Evolutionary conservation across 2,113 vertebrate species (phyloP), one percentile per base, ranked within the genome.

Genomic region (Ancistrus triradiatus): DNA sequence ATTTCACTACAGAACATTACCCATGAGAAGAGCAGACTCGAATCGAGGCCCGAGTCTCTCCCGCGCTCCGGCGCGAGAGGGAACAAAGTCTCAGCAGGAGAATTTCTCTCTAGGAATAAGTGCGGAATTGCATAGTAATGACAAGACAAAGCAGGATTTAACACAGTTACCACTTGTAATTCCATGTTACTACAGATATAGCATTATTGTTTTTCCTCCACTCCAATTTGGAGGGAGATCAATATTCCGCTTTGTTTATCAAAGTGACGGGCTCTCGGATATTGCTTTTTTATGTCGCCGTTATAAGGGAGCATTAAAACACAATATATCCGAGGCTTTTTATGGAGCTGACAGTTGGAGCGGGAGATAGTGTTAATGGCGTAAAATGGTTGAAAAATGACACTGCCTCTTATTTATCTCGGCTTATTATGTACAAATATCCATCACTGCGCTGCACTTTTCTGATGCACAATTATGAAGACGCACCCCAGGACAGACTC

Each of bases 241-340:
- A 88, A 88, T 88, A 88, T 88, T 86, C 83, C 57, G 84, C 86
- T 88, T 88, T 89, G 88, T 89, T 88, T 87, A 88, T 88, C 85
- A 85, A 81, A 81, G 80, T 86, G 85, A 85, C 84, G 80, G 81
- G 81, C 80, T 79, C 75, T 84, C 77, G 70, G 84, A 88, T 90
- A 88, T 90, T 90, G 80, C 88, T 80, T 84, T 87, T 89, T 87
- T 88, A 87, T 88, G 85, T 83, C 85, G 83, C 79, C 80, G 86
- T 87, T 88, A 84, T 85, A 88, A 88, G 84, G 77, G 77, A 74
- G 83, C 85, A 87, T 89, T 88, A 88, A 88, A 89, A 86, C 78
- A 83, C 85, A 85, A 87, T 86, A 86, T 82, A 86, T 86, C 83
- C 81, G 79, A 79, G 79, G 81, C 77, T 74, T 83, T 90, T 87